Evolutionary conservation across 2,797 vertebrate genomes (phyloP), one percentile per base, ranked within the genome.

Genomic region (Pseudochirops corinnae): DNA sequence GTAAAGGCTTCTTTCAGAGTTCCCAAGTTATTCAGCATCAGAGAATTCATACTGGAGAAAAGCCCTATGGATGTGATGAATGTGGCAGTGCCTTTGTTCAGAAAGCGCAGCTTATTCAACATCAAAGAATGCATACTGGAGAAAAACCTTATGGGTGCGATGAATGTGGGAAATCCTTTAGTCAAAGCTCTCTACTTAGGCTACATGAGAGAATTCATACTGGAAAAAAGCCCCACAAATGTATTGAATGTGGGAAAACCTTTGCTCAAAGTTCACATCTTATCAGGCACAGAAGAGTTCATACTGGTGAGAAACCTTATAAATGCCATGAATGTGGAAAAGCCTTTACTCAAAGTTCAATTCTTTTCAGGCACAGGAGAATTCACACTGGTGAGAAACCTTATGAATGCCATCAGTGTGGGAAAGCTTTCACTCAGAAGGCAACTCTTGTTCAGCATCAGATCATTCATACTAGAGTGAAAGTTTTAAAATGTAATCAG

Each of bases 391-490:
- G 98, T 24, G 98, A 98, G 93, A 98, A 98, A 46, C 98, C 98
- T 0, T 98, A 98, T 74, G 95, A 97, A 92, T 98, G 98, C 92
- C 96, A 95, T 57, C 97, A 98, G 55, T 98, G 98, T 91, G 97
- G 98, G 91, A 98, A 98, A 96, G 94, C 97, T 24, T 98, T 98
- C 93, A 98, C 98, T 33, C 98, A 98, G 91, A 98, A 98, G 56
- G 98, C 98, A 90, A 98, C 98, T 29, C 98, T 98, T 93, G 97
- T 98, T 62, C 98, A 98, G 52, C 98, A 98, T 94, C 98, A 98
- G 92, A 98, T 97, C 91, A 97, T 98, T 92, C 98, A 98, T 58
- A 97, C 98, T 4, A 97, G 98, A 87, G 97, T 97, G 60, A 98
- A 97, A 58, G 97, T 97, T 29, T 98, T 98, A 67, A 91, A 97